A percentile compares a stretch with the other conserved stretches of the same genome.
Evolutionary conservation across 2,113 vertebrate genomes (phyloP).

Genomic region (Daubentonia madagascariensis): DNA sequence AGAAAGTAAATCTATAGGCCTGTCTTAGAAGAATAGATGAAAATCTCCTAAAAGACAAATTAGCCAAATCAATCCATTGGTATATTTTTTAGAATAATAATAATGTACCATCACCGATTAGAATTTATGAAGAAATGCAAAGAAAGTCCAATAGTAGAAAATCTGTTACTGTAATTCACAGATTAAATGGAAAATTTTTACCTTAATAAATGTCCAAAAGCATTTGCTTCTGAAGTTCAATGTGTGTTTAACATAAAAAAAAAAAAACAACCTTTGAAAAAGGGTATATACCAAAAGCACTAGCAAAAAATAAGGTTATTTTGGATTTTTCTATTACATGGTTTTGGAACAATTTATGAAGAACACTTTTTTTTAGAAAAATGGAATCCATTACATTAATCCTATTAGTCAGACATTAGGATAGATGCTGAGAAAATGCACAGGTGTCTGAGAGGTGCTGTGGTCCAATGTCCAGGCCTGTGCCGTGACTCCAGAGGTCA

Average conservation of each 20-base stretch:
- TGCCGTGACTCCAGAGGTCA: background rate
- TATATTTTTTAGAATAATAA: background rate
- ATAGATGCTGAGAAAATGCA: background rate
- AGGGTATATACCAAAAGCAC: background rate
- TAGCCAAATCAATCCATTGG: background rate
- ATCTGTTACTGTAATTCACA: background rate
- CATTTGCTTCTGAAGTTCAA: background rate
- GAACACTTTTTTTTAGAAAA: background rate
- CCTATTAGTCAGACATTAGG: background rate
- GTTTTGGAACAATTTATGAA: background rate
- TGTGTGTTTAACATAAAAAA: background rate
- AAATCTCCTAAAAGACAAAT: conserved; percentile 1
- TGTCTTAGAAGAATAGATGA: background rate
- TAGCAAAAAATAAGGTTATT: background rate
- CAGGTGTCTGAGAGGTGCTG: background rate
- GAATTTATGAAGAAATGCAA: background rate
- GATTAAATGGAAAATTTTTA: background rate
- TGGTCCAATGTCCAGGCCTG: no score
- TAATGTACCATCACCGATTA: background rate
- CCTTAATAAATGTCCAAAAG: background rate
- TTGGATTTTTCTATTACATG: background rate
- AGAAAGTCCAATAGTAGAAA: background rate
- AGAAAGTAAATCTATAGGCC: background rate
- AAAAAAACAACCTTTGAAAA: background rate
- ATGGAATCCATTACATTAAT: background rate